A percentile compares a stretch with the other conserved stretches of the same genome.
These are phyloP conservation scores for Sesamia nonagrioides DNA, from an alignment of 1,140 invertebrate genomes.

Conservation along the genomic window DNA sequence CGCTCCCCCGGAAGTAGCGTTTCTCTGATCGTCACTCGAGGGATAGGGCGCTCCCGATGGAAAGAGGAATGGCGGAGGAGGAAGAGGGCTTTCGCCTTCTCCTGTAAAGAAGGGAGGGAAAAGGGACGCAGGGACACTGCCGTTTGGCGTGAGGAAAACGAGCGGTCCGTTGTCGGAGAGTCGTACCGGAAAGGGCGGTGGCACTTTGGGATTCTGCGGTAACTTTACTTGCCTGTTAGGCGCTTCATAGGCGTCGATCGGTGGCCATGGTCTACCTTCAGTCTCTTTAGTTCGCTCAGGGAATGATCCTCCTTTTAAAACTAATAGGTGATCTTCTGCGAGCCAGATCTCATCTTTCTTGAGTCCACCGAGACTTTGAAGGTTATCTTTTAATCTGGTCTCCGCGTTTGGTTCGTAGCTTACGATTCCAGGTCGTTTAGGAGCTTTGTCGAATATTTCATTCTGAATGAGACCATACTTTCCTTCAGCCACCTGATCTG, in stretches of 20 bases:
- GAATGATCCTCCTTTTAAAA: constrained; percentile 93
- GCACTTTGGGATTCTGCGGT: constrained; percentile 91
- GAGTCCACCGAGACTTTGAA: constrained; percentile 93
- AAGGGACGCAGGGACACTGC: constrained; percentile 86
- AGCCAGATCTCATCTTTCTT: constrained; percentile 96
- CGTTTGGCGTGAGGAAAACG: constrained; percentile 91
- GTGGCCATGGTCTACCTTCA: constrained; percentile 89
- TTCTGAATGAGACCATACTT: constrained; percentile 96
- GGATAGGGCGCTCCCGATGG: constrained; percentile 86
- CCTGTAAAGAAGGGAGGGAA: constrained; percentile 84
- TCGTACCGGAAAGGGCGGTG: constrained; percentile 96
- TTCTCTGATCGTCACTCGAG: constrained; percentile 87
- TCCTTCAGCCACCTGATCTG: constrained; percentile 95
- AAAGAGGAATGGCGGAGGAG: constrained; percentile 87
- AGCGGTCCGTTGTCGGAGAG: constrained; percentile 93
- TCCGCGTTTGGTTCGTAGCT: constrained; percentile 93
- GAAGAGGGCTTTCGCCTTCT: constrained; percentile 89
- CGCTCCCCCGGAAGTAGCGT: constrained; percentile 89
- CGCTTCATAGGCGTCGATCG: constrained; percentile 94
- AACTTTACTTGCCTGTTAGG: constrained; percentile 93
- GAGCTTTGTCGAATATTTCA: constrained; percentile 91
- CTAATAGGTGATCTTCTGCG: constrained; percentile 95
- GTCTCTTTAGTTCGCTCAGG: constrained; percentile 86
- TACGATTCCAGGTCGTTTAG: constrained; percentile 92
- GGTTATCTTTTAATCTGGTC: constrained; percentile 91